Percentiles rank a stretch among this genome's conserved stretches.
These are phyloP conservation scores for Ganaspis sp. DNA, from an alignment of 1,140 invertebrate genomes.

Conservation along the genomic window DNA sequence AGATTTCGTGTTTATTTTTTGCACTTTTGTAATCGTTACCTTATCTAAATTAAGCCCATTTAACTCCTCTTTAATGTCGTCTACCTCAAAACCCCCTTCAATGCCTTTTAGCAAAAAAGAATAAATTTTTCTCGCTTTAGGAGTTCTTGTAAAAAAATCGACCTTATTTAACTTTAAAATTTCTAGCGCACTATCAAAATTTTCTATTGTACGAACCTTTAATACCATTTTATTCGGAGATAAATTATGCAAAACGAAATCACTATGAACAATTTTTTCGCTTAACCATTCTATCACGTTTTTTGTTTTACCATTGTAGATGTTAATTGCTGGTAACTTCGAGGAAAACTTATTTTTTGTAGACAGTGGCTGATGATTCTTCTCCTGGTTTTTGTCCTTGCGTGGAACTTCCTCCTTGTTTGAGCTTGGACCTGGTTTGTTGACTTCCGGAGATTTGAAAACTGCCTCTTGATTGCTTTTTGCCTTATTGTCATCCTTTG, in stretches of 20 bases:
- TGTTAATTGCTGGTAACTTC: not conserved
- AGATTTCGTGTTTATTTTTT: slow-evolving; percentile 1
- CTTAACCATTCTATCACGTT: not conserved
- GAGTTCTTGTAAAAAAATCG: not conserved
- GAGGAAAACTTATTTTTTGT: not conserved
- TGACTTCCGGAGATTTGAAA: too few species aligned
- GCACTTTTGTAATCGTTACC: not conserved
- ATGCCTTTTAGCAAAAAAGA: slow-evolving; percentile 10
- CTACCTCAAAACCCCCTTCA: not conserved
- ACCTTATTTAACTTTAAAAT: not conserved
- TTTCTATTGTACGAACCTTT: not conserved
- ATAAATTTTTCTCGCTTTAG: not conserved
- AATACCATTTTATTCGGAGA: not conserved
- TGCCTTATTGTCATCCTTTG: not conserved
- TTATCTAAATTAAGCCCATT: not conserved
- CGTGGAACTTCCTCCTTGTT: not conserved
- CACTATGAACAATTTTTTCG: not conserved
- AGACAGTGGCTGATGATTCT: not conserved
- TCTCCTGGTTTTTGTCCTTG: not conserved
- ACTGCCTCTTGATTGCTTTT: not conserved
- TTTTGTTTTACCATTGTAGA: not conserved
- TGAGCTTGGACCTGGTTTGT: not conserved
- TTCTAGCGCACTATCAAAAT: not conserved
- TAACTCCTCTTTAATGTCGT: not conserved
- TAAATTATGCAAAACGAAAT: not conserved